phyloP scores from a whole-genome alignment of 1,140 invertebrate genomes.

The Anagrus nilaparvatae region DNA sequence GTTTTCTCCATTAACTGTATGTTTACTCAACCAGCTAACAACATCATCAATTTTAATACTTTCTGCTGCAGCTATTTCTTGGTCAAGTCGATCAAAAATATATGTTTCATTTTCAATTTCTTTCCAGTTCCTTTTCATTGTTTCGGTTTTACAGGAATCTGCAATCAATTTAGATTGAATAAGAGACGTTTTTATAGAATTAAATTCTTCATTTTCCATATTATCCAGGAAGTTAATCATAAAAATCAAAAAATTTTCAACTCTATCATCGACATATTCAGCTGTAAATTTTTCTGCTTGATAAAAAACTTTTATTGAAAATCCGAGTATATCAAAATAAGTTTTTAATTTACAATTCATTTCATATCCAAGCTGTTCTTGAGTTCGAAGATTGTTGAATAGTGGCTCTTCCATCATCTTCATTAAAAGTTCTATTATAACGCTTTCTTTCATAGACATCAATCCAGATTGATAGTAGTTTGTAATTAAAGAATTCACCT shows the following conservation, averaged over 20 bases:
- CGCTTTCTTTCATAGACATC: constrained; percentile 50
- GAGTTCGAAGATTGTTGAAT: constrained; percentile 76
- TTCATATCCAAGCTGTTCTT: constrained; percentile 82
- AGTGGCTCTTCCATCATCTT: constrained; percentile 76
- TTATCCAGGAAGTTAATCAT: constrained; percentile 51
- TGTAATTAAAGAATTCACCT: constrained; percentile 75
- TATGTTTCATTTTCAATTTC: constrained; percentile 57
- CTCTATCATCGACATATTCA: constrained; percentile 59
- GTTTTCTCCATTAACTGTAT: constrained; percentile 45
- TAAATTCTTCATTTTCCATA: constrained; percentile 51
- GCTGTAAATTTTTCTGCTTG: constrained; percentile 63
- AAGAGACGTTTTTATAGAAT: constrained; percentile 49
- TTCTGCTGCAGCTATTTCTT: constrained; percentile 42
- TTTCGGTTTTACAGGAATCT: constrained; percentile 62
- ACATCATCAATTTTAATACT: constrained; percentile 42
- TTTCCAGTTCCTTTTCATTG: constrained; percentile 59
- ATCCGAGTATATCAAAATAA: constrained; percentile 65
- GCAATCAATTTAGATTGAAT: constrained; percentile 61
- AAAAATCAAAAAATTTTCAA: constrained; percentile 60
- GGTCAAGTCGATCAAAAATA: constrained; percentile 53
- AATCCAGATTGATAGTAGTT: constrained; percentile 80
- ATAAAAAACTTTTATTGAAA: constrained; percentile 58
- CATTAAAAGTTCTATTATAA: constrained; percentile 66
- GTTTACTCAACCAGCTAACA: constrained; percentile 47
- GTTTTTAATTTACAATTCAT: constrained; percentile 55